Base-by-base conservation (phyloP, 2,888 invertebrate genomes). In the Polyploca ridens region DNA sequence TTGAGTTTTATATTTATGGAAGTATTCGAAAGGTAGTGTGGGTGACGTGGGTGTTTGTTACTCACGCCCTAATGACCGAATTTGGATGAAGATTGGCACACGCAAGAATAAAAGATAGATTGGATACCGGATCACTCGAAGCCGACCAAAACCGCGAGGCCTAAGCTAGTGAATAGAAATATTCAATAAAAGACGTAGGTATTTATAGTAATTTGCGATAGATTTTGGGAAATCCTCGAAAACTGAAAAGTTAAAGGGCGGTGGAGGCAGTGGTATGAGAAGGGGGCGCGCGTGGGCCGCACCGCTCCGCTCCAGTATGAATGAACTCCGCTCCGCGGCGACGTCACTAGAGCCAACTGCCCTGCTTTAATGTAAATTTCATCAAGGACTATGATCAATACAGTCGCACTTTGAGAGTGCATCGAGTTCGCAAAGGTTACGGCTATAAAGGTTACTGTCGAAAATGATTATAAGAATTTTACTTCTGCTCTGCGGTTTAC, bases 381-480 rank as follows among this genome's bases (percentile, higher is more conserved):
- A 66, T 74, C 72, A 75, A 65, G 69, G 74, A 71, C 69, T 58
- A 69, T 70, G 66, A 71, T 74, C 69, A 71, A 68, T 71, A 71
- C 68, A 67, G 7, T 27, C 10, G 49, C 3, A 16, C 49, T 16
- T 16, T 49, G 1, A n/a, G 16, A 49, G 49, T 49, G 49, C 49
- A 49, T 49, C 16, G 38, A 38, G 10, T 10, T 38, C 10, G 16
- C 5, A 49, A 16, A n/a, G 49, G 7, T 49, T 49, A 16, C 16
- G n/a, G 6, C 49, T 16, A 4, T 49, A 49, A 49, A 3, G 49
- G n/a, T 16, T 16, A 49, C 49, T 49, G 16, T 49, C 1, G 6
- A 27, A 27, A 27, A 27, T 27, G 1, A 27, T 27, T 27, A 27
- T 27, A 27, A 27, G 2, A 27, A 27, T 27, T 27, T 27, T 27